phyloP scores from a whole-genome alignment of 2,797 vertebrate species.

The Graptemys geographica region DNA sequence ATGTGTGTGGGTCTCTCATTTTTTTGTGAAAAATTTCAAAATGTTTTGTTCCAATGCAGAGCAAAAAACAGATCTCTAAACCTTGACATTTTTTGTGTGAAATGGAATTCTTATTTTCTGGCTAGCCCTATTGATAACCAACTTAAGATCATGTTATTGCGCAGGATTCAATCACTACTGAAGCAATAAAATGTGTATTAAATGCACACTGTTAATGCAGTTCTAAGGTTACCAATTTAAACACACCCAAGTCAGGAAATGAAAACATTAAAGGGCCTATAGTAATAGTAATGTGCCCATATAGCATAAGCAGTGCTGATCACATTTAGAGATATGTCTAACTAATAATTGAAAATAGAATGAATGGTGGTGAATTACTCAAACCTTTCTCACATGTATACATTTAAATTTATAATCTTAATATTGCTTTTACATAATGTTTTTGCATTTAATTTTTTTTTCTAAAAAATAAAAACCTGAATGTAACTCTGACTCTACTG shows the following conservation, averaged over 20 bases:
- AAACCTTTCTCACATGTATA: not conserved
- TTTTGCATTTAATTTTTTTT: not conserved
- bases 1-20: not conserved
- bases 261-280: not conserved
- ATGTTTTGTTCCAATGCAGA: not conserved
- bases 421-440: fast-evolving
- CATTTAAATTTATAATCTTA: not conserved
- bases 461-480: not conserved
- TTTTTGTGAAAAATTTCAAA: not conserved
- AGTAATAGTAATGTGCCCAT: not conserved
- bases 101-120: not conserved
- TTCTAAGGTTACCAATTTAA: not conserved
- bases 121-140: not conserved
- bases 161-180: not conserved
- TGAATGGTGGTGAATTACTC: not conserved
- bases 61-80: not conserved
- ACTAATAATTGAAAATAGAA: not conserved
- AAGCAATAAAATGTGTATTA: not conserved
- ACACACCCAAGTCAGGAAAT: not conserved
- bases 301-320: not conserved
- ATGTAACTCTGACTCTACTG: not conserved
- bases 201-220: not conserved
- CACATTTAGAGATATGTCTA: not conserved
- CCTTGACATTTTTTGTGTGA: not conserved
- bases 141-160: not conserved